Base-by-base conservation (phyloP, 2,113 vertebrate species). In the Leptocoma aspasia region DNA sequence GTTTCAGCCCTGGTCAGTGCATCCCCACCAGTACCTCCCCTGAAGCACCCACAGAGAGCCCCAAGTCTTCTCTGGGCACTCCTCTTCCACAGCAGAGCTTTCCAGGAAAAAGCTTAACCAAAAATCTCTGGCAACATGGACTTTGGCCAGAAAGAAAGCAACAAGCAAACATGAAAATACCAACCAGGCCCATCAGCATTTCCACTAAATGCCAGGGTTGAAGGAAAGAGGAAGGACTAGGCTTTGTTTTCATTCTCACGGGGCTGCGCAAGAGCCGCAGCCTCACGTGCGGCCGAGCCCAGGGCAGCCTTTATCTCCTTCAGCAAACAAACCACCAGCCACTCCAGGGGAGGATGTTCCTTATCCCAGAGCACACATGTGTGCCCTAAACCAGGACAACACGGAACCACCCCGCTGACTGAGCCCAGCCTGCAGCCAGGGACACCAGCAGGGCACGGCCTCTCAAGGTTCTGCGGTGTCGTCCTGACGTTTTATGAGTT, bases 351-450 rank as follows among this genome's bases (percentile, higher is more conserved):
- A 91, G 27, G 44, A 50, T 7, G 66, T 39, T 49, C 63, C 82
- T 41, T 1, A 26, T 8, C 90, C 73, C 2, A 0, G 3, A 16
- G 65, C 42, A 9, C 52, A 7, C n/a, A n/a, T n/a, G n/a, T n/a
- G n/a, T n/a, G n/a, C n/a, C n/a, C n/a, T n/a, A n/a, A n/a, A n/a
- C n/a, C n/a, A n/a, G n/a, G n/a, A n/a, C n/a, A n/a, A n/a, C n/a
- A n/a, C 2, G 13, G 88, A 77, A 3, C 68, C 63, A 23, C 33
- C 54, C n/a, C 0, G 4, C 64, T 50, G 33, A 20, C 0, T 2
- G 19, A 53, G 63, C 64, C 64, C 49, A 4, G 35, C 75, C 68
- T 15, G 63, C 7, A 64, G 66, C 49, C 41, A 1, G 18, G 11
- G 44, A 2, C 2, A 3, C 30, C 79, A 22, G 60, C 23, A 23